Base-by-base conservation (phyloP, 2,888 invertebrate genomes). In the Drosophila formosana region DNA sequence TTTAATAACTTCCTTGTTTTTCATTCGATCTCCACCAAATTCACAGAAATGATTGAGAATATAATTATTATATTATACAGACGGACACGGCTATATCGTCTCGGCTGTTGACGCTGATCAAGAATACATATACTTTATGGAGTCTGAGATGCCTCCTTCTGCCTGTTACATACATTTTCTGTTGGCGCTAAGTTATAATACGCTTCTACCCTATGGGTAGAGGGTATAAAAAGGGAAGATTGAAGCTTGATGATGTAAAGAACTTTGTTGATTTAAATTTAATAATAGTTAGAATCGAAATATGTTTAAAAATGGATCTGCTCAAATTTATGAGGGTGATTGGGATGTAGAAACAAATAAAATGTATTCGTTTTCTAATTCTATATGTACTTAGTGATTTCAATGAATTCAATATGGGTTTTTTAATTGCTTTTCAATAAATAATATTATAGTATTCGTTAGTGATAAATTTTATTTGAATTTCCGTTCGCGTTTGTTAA, bases 391-490 rank as follows among this genome's bases (percentile, higher is more conserved):
- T 28, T 30, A 32, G 13, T 32, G 18, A 32, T 26, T 8, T 3
- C 9, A 25, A 39, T 11, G 5, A 13, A 25, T 4, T 1, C 7
- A 8, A 32, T 5, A 28, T 5, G 5, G 26, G 26, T 52, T 26
- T 18, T 8, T 23, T 26, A 7, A 46, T 39, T 47, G 23, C 7
- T 18, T 23, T 52, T n/a, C 34, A 30, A 13, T 43, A 28, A 28
- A 13, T 23, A 34, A n/a, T 25, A 51, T 56, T 41, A 13, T 11
- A 46, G 4, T 9, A 66, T 61, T 47, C 53, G 49, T 7, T 23
- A 63, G 50, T 63, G 45, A 57, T 58, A 58, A 43, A 57, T 63
- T 55, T 25, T 25, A 45, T 57, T 53, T 9, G 41, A 46, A 25
- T 52, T 62, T 34, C 26, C 9, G 39, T n/a, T 41, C 53, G 9